A percentile compares a stretch with the other conserved stretches of the same genome.
phyloP scores from a whole-genome alignment of 2,888 invertebrate genomes.

The Cephus runcator region DNA sequence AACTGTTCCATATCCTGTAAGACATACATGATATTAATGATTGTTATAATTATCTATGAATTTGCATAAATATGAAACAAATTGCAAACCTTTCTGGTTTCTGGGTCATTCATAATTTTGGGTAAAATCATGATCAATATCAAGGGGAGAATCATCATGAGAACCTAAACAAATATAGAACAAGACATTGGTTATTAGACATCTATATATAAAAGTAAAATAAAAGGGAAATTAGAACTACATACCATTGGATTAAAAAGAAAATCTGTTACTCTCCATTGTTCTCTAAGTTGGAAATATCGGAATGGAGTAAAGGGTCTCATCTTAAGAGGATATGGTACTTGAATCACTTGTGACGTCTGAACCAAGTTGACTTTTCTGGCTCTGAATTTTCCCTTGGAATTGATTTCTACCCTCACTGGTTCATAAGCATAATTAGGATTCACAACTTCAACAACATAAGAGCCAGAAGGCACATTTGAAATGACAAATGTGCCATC shows the following conservation, averaged over 20 bases:
- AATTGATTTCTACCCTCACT: constrained; percentile 95
- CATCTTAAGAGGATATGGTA: constrained; percentile 92
- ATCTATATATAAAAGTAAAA: constrained; percentile 5
- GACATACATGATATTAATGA: constrained; percentile 11
- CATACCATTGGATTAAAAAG: constrained; percentile 90
- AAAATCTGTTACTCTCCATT: constrained; percentile 97
- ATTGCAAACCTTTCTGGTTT: constrained; percentile 82
- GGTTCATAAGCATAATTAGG: constrained; percentile 94
- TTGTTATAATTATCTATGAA: background rate
- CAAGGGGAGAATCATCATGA: constrained; percentile 96
- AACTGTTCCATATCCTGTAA: constrained; percentile 86
- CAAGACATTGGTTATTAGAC: constrained; percentile 3
- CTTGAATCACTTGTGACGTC: constrained; percentile 88
- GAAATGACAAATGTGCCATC: constrained; percentile 92
- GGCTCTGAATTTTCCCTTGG: constrained; percentile 96
- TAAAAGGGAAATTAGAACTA: background rate
- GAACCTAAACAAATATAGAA: constrained; percentile 68
- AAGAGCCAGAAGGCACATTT: constrained; percentile 91
- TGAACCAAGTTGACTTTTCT: constrained; percentile 95
- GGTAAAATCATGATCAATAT: constrained; percentile 92
- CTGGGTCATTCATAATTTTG: constrained; percentile 98
- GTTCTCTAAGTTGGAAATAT: constrained; percentile 94
- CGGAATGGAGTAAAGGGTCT: constrained; percentile 83
- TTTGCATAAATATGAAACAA: constrained; percentile 5
- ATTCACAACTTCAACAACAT: constrained; percentile 91